Percentiles rank a stretch among this genome's conserved stretches.
These are phyloP conservation scores for Scarus forsteni DNA, from an alignment of 2,797 vertebrate genomes.

Conservation along the genomic window DNA sequence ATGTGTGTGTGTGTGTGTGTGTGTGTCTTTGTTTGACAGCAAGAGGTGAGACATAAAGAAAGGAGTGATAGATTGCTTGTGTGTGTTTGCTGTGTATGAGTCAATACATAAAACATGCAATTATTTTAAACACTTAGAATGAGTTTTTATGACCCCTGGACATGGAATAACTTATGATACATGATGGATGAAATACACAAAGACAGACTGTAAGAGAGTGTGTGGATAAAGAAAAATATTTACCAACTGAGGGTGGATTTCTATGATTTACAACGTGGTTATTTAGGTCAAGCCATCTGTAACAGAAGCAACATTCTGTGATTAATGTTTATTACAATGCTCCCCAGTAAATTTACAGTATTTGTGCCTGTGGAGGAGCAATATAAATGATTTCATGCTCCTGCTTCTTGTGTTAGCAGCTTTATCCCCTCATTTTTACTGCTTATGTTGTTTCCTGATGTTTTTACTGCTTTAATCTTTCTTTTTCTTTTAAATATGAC, in stretches of 20 bases:
- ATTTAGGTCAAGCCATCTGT: constrained; percentile 68
- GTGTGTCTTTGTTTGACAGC: not conserved
- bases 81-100: constrained; percentile 41
- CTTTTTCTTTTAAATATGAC: constrained; percentile 4
- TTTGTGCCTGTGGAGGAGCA: constrained; percentile 46
- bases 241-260: constrained; percentile 52
- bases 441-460: constrained; percentile 29
- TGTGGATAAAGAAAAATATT: constrained; percentile 67
- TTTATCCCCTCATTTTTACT: constrained; percentile 26
- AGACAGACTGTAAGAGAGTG: constrained; percentile 44
- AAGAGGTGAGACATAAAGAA: constrained; percentile 32
- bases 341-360: constrained; percentile 58
- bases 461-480: constrained; percentile 25
- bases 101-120: constrained; percentile 62
- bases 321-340: constrained; percentile 66
- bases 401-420: constrained; percentile 35
- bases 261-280: constrained; percentile 66
- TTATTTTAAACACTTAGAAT: constrained; percentile 61
- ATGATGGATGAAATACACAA: constrained; percentile 40
- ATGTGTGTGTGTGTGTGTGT: constrained; percentile 7
- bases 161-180: constrained; percentile 42
- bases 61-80: constrained; percentile 13
- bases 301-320: constrained; percentile 49
- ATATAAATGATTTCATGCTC: constrained; percentile 63
- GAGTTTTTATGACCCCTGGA: constrained; percentile 40